Evolutionary conservation across 2,797 vertebrate genomes (phyloP).

Genomic region (Sphenodon punctatus): DNA sequence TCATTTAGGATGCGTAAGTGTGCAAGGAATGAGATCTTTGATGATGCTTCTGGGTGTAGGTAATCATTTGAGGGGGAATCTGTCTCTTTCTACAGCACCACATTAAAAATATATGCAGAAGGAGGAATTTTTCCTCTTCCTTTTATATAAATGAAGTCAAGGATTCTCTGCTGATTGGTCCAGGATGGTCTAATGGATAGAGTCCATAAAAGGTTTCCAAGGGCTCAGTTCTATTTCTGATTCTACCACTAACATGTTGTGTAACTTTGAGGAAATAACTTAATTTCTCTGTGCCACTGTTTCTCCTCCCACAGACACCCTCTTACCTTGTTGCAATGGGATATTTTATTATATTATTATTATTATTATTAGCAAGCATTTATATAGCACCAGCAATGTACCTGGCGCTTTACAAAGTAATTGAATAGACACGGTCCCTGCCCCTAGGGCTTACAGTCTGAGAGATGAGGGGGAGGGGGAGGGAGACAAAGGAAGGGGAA

Average conservation of each 20-base stretch:
- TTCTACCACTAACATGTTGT: neutral
- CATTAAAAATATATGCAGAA: neutral
- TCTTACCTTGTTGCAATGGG: neutral
- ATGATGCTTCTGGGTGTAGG: neutral
- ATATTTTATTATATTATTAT: too few species aligned
- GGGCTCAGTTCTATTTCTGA: neutral
- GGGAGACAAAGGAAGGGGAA: too few species aligned
- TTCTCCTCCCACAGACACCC: too few species aligned
- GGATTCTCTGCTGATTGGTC: accelerated
- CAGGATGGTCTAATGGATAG: neutral
- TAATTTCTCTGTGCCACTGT: accelerated
- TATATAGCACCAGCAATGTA: too few species aligned
- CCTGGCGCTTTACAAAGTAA: too few species aligned
- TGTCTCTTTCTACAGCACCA: neutral
- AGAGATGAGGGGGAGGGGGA: too few species aligned
- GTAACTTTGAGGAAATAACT: neutral
- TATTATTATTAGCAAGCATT: too few species aligned
- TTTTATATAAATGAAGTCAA: accelerated
- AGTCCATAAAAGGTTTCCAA: neutral
- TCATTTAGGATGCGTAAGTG: neutral
- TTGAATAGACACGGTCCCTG: too few species aligned
- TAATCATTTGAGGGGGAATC: too few species aligned
- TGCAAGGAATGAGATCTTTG: too few species aligned
- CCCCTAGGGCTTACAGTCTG: too few species aligned
- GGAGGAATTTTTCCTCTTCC: neutral